Base-by-base conservation (phyloP, 2,797 vertebrate species). In the Triplophysa yarkandensis region DNA sequence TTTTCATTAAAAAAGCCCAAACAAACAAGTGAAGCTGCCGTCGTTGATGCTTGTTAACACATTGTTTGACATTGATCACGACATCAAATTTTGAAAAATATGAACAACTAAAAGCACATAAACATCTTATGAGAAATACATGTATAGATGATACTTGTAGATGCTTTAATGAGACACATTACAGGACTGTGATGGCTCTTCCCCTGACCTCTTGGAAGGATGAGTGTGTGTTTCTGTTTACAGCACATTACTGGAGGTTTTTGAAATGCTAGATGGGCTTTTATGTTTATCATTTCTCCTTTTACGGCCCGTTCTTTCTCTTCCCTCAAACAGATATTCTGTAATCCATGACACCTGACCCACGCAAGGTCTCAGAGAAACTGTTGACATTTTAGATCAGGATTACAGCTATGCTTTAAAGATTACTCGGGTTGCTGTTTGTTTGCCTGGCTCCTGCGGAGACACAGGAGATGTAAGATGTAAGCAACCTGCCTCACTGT, bases 311-410 rank as follows among this genome's bases (percentile, higher is more conserved):
- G 16, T 39, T 62, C 68, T 5, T 8, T 5, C 86, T 85, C 85
- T 68, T 82, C 74, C 80, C 70, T 61, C 17, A 25, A 76, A 34
- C 70, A 74, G 55, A 34, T 78, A 62, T 72, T 78, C 74, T 69
- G 21, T 68, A 41, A 67, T 41, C 65, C 55, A 43, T 60, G 58
- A 61, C 81, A 76, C 64, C 64, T 76, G 82, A 67, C 61, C 52
- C 74, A 87, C 14, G 3, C 19, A 0, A 19, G 48, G 73, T 85
- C 82, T 85, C 71, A 1, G 77, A 80, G 82, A 85, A 83, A 83
- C 83, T 89, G 88, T 90, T 91, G 90, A 90, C 88, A 88, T 92
- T 91, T 88, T 73, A 80, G 85, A 87, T 89, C 81, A 87, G 84
- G 87, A 89, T 91, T 89, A 88, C 78, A 80, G 82, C 84, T 78